Evolutionary conservation across 2,888 invertebrate genomes (phyloP).

Genomic region (Operophtera brumata): DNA sequence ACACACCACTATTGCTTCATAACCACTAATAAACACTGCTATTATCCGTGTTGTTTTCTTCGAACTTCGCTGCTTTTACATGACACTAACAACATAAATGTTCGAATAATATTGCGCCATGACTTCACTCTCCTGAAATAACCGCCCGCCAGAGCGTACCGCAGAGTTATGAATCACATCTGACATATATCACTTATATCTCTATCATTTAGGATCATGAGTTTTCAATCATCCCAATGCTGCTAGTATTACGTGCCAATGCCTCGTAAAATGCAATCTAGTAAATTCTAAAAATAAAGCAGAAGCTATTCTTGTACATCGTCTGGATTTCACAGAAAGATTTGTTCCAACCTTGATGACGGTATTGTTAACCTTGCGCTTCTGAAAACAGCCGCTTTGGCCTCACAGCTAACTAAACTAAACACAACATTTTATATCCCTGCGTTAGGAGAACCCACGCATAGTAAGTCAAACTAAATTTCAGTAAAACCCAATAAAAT

Average conservation of each 20-base stretch:
- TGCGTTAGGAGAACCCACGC: slow-evolving; percentile 22
- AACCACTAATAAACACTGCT: slow-evolving; percentile 73
- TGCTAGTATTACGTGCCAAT: slow-evolving; percentile 2
- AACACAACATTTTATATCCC: slow-evolving; percentile 48
- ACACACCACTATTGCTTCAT: slow-evolving; percentile 62
- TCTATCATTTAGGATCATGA: neutral
- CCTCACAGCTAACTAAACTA: slow-evolving; percentile 52
- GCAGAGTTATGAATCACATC: slow-evolving; percentile 14
- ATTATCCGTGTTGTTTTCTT: slow-evolving; percentile 52
- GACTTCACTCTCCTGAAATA: slow-evolving; percentile 74
- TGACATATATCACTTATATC: slow-evolving; percentile 9
- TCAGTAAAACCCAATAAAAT: neutral
- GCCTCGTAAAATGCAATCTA: slow-evolving; percentile 18
- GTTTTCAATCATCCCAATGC: slow-evolving; percentile 1
- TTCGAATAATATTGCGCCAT: slow-evolving; percentile 67
- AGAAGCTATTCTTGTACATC: slow-evolving; percentile 53
- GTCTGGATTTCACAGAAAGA: slow-evolving; percentile 56
- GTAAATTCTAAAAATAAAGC: slow-evolving; percentile 41
- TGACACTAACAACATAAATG: slow-evolving; percentile 73
- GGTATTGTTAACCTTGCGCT: slow-evolving; percentile 72
- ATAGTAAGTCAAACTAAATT: neutral
- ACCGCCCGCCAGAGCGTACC: slow-evolving; percentile 37
- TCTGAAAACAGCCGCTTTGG: slow-evolving; percentile 58
- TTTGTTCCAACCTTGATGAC: slow-evolving; percentile 75
- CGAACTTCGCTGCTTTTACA: slow-evolving; percentile 58